phyloP scores from a whole-genome alignment of 1,140 invertebrate species.

The Camponotus floridanus region DNA sequence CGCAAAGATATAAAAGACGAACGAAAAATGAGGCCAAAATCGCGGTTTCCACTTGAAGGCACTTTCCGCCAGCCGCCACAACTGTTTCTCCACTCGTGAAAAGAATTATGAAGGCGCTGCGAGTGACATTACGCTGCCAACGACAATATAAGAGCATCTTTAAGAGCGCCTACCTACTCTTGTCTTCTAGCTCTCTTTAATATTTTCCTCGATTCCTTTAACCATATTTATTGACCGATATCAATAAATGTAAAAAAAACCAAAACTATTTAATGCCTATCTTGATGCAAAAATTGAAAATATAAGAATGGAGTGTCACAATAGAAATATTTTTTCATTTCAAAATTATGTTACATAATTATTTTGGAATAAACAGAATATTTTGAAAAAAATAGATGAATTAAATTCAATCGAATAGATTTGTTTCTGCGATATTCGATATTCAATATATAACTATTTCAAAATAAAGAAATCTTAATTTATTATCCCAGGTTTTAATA shows the following conservation, averaged over 20 bases:
- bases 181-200: constrained; percentile 43
- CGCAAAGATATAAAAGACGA: constrained; percentile 21
- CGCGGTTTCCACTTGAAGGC: constrained; percentile 24
- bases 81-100: constrained; percentile 73
- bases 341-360: background rate
- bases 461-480: background rate
- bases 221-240: constrained; percentile 20
- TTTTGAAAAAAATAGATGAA: background rate
- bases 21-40: constrained; percentile 15
- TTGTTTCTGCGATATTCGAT: background rate
- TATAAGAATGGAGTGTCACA: background rate
- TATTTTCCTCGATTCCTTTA: constrained; percentile 34
- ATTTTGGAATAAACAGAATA: background rate
- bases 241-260: constrained; percentile 12
- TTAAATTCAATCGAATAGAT: background rate
- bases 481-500: background rate
- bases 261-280: background rate
- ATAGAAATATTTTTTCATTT: no score
- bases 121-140: constrained; percentile 76
- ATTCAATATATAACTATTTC: background rate
- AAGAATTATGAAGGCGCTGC: constrained; percentile 81
- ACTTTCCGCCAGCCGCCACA: constrained; percentile 22
- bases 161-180: constrained; percentile 33
- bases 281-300: background rate
- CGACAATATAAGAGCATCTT: constrained; percentile 68